Base-by-base conservation (phyloP, 1,140 invertebrate species). In the Grapholita molesta region DNA sequence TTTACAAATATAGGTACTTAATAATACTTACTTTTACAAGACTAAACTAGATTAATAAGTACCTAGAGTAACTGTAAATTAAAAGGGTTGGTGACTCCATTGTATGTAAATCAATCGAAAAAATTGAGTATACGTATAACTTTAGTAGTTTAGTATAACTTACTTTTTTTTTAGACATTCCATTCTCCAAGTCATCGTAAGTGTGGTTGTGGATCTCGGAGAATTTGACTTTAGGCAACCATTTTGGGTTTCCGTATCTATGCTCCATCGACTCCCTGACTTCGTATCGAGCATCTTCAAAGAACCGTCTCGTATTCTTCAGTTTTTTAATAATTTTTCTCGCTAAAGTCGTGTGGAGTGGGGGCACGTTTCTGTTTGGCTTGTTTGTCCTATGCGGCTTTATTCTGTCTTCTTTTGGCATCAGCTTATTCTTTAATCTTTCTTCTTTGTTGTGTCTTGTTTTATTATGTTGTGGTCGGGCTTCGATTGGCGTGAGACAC, bases 171-270 rank as follows among this genome's bases (percentile, higher is more conserved):
- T 83, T 79, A 25, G 82, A 76, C 23, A 28, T 66, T 71, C 25
- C 48, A 23, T 80, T 82, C 24, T 77, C 68, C 32, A 77, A 68
- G n/a, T 75, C 74, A 57, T 71, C 85, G 67, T 83, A 85, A 38
- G 79, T 82, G 68, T 87, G 82, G 69, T 83, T 85, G 68, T 89
- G 85, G 11, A 91, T 89, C 24, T 84, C 84, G 18, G 89, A 85
- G 64, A 91, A 91, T 67, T 87, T 91, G 35, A 88, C 85, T 3
- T 86, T 77, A n/a, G 89, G 89, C 66, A 91, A 67, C 89, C 89
- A 91, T 28, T 48, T 69, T 0, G 88, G 86, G 85, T 86, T 88
- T 0, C 88, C 86, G 64, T 87, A 82, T 64, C 86, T 77, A 73
- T 87, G 86, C 23, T 86, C 86, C 53, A 74, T 79, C 2, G 80